phyloP scores from a whole-genome alignment of 2,113 vertebrate genomes.

The Kryptolebias marmoratus region DNA sequence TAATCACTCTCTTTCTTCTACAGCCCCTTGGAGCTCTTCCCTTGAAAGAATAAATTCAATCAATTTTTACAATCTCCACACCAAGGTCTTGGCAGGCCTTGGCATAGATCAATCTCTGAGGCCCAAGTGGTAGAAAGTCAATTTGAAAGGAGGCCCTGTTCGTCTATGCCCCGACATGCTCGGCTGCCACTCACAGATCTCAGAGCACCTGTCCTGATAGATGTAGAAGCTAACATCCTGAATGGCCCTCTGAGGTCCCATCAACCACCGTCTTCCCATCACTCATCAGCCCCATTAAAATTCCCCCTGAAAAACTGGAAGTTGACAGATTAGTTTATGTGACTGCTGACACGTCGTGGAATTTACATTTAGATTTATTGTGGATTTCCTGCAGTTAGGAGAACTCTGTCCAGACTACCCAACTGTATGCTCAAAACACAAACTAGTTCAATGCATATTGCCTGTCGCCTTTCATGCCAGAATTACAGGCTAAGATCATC shows the following conservation, averaged over 20 bases:
- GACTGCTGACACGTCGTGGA: background rate
- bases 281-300: background rate
- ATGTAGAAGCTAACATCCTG: conserved; percentile 11
- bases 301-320: background rate
- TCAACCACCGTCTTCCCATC: background rate
- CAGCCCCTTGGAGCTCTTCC: conserved; percentile 20
- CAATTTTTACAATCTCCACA: conserved; percentile 46
- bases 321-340: background rate
- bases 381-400: background rate
- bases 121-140: conserved; percentile 48
- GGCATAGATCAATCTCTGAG: conserved; percentile 50
- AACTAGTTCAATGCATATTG: too few species aligned
- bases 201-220: conserved; percentile 44
- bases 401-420: too few species aligned
- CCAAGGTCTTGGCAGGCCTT: conserved; percentile 29
- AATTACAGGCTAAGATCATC: too few species aligned
- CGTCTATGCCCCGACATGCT: conserved; percentile 40
- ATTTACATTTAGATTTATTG: conserved; percentile 1
- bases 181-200: conserved; percentile 50
- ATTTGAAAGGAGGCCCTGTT: conserved; percentile 45
- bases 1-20: conserved; percentile 24
- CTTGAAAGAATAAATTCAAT: conserved; percentile 59
- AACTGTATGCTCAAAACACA: background rate
- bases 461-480: too few species aligned
- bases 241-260: conserved; percentile 9